Conservation (phyloP, 2,888 invertebrate genomes). For the Nemotelus nigrinus region DNA sequence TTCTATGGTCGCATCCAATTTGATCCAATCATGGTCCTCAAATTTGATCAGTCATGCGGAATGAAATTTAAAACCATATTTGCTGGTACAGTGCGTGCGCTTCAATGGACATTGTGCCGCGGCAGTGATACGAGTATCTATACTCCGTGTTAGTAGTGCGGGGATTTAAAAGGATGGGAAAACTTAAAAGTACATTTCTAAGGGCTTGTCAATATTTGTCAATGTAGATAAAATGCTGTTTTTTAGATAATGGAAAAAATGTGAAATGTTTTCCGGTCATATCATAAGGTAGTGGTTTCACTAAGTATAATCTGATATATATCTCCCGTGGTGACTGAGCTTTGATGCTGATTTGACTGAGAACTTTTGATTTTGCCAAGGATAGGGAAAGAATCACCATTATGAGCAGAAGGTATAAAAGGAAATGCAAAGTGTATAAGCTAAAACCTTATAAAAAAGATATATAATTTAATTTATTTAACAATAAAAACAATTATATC, state of each 20-base stretch:
- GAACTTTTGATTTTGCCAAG: too few species aligned
- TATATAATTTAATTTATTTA: too few species aligned
- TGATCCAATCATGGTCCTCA: slow-evolving; percentile 49
- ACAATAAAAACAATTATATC: too few species aligned
- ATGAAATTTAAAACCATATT: slow-evolving; percentile 51
- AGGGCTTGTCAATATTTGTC: slow-evolving; percentile 33
- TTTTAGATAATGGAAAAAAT: background rate
- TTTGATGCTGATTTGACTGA: too few species aligned
- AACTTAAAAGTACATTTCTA: slow-evolving; percentile 31
- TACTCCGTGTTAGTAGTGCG: background rate
- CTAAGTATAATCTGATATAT: too few species aligned
- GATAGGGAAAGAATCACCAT: too few species aligned
- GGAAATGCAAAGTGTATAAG: too few species aligned
- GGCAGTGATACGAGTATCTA: background rate
- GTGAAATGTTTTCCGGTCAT: too few species aligned
- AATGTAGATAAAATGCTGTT: slow-evolving; percentile 10
- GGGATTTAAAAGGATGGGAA: slow-evolving; percentile 8
- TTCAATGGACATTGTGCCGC: slow-evolving; percentile 11
- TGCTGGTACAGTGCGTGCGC: slow-evolving; percentile 26
- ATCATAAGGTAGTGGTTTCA: too few species aligned
- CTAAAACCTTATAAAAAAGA: too few species aligned
- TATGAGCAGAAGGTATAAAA: too few species aligned
- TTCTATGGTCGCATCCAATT: slow-evolving; percentile 49
- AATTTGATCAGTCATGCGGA: slow-evolving; percentile 50
- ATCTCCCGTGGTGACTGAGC: too few species aligned